These are phyloP conservation scores for Clanis bilineata DNA, from an alignment of 2,888 invertebrate genomes.

Conservation along the genomic window DNA sequence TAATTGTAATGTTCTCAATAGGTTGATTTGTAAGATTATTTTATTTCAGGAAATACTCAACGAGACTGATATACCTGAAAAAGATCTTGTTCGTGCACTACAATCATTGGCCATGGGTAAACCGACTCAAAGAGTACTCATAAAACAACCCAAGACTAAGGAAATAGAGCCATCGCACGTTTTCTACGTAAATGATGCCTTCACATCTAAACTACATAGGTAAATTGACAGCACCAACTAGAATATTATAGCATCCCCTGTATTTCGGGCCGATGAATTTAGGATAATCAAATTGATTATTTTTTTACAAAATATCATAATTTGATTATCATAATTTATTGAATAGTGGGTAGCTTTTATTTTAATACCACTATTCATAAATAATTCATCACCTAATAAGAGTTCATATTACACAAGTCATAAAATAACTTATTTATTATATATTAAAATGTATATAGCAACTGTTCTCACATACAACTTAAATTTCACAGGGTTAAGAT, in stretches of 20 bases:
- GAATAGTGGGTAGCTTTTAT: no score
- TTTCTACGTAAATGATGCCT: constrained; percentile 98
- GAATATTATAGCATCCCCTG: neutral
- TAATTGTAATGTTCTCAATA: no score
- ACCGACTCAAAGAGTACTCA: constrained; percentile 95
- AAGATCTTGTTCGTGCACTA: constrained; percentile 96
- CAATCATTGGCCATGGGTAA: constrained; percentile 99
- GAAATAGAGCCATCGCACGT: constrained; percentile 97
- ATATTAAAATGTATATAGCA: no score
- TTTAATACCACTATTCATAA: no score
- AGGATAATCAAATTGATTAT: neutral
- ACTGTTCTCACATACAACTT: no score
- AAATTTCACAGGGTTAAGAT: constrained; percentile 89
- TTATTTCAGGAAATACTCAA: constrained; percentile 91
- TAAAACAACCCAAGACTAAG: constrained; percentile 97
- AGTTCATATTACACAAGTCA: no score
- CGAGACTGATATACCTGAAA: constrained; percentile 99
- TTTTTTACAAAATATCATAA: no score
- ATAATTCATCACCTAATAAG: no score
- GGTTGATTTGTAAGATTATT: neutral
- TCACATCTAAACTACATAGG: constrained; percentile 98
- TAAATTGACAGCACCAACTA: constrained; percentile 40
- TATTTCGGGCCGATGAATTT: neutral
- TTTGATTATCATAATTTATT: no score
- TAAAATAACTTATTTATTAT: no score